Percentiles rank a stretch among this genome's conserved stretches.
These are phyloP conservation scores for Nipponacmea schrenckii DNA, from an alignment of 2,888 invertebrate species.

Conservation along the genomic window DNA sequence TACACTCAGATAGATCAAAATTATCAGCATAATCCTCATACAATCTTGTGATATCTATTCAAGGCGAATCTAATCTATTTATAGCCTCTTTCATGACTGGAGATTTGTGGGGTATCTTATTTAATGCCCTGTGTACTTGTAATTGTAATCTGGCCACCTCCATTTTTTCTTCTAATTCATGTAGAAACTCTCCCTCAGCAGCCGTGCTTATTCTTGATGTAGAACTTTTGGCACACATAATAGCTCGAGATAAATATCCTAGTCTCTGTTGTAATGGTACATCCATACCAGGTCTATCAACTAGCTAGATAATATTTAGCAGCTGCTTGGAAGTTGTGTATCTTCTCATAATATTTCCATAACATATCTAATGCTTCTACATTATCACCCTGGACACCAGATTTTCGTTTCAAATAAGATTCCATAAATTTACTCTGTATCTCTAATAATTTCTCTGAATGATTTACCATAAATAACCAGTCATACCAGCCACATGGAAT, in stretches of 20 bases:
- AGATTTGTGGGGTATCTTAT: slow-evolving; percentile 60
- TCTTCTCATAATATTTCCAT: slow-evolving; percentile 96
- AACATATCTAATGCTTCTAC: slow-evolving; percentile 81
- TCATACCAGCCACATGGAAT: slow-evolving; percentile 91
- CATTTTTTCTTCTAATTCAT: slow-evolving; percentile 91
- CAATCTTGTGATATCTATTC: slow-evolving; percentile 88
- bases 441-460: slow-evolving; percentile 70
- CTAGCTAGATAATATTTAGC: slow-evolving; percentile 91
- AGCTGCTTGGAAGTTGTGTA: slow-evolving; percentile 90
- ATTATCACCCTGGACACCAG: slow-evolving; percentile 64
- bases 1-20: slow-evolving; percentile 90
- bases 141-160: slow-evolving; percentile 74
- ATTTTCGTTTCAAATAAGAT: slow-evolving; percentile 75
- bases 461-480: slow-evolving; percentile 80
- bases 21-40: slow-evolving; percentile 93
- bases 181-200: slow-evolving; percentile 80
- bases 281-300: slow-evolving; percentile 77
- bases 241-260: slow-evolving; percentile 90
- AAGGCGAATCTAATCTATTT: slow-evolving; percentile 80
- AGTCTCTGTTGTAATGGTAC: slow-evolving; percentile 84
- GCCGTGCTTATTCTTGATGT: slow-evolving; percentile 71
- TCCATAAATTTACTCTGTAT: slow-evolving; percentile 77
- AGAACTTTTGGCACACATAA: slow-evolving; percentile 91
- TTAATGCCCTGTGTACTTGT: slow-evolving; percentile 77
- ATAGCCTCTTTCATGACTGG: slow-evolving; percentile 71